These are phyloP conservation scores for Oikopleura albicans DNA, from an alignment of 23 tunicate genomes.

Conservation along the genomic window DNA sequence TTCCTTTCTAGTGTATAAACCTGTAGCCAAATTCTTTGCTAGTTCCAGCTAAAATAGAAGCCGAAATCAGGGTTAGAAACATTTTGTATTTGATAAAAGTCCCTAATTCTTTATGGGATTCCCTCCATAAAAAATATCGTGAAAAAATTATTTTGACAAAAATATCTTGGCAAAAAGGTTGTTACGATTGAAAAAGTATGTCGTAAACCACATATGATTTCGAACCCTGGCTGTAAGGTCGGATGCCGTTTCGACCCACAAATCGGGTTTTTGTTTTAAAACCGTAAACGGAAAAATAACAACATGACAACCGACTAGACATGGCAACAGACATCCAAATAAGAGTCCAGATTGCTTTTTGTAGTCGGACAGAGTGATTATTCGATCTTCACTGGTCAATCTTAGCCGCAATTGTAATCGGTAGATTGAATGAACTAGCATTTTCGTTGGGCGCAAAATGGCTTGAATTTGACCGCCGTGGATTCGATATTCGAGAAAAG, in stretches of 20 bases:
- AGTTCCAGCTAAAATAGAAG: neutral
- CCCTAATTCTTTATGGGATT: no score
- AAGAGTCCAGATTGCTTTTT: neutral
- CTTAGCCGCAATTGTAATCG: neutral
- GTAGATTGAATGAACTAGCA: neutral
- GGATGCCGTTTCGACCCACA: neutral
- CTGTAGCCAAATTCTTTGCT: neutral
- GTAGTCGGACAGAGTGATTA: neutral
- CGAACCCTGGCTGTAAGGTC: neutral
- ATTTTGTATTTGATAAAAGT: no score
- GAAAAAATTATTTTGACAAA: no score
- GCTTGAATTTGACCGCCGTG: neutral
- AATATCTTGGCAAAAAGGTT: no score
- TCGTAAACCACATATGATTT: no score
- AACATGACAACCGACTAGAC: neutral
- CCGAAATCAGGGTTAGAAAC: no score
- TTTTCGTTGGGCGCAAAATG: neutral
- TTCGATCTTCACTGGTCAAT: neutral
- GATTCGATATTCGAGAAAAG: neutral
- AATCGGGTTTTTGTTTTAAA: neutral
- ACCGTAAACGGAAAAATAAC: constrained; percentile 5
- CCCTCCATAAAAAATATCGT: no score
- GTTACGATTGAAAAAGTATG: no score
- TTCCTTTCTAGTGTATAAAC: no score
- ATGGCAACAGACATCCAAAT: neutral